Evolutionary conservation across 2,797 vertebrate species (phyloP).

Genomic region (Syngnathus acus): DNA sequence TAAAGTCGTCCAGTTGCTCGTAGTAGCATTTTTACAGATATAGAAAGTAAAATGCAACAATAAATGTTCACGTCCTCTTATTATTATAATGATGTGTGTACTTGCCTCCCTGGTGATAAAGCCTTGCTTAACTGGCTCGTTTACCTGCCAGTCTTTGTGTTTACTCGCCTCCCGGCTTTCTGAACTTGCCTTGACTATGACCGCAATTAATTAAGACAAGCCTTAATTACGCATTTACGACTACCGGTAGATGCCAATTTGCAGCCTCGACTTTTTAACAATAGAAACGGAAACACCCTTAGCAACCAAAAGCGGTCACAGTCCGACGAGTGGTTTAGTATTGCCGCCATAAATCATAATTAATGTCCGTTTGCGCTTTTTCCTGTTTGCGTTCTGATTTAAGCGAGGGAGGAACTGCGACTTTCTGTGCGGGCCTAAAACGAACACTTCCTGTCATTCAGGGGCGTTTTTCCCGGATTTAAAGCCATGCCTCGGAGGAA

Average conservation of each 20-base stretch:
- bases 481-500: constrained; percentile 74
- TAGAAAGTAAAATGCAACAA: too few relatives aligned
- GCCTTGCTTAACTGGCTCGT: too few relatives aligned
- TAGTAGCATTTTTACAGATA: too few relatives aligned
- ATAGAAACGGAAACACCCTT: constrained; percentile 12
- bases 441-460: constrained; percentile 97
- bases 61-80: too few relatives aligned
- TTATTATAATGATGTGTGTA: too few relatives aligned
- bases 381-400: constrained; percentile 61
- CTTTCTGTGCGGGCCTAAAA: constrained; percentile 69
- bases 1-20: too few relatives aligned
- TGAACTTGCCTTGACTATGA: too few relatives aligned
- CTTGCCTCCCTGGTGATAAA: too few relatives aligned
- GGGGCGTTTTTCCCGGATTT: constrained; percentile 81
- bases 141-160: too few relatives aligned
- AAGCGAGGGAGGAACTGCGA: constrained; percentile 43
- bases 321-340: background rate
- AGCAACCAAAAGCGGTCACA: constrained; percentile 10
- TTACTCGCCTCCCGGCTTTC: too few relatives aligned
- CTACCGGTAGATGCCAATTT: constrained; percentile 16
- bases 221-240: constrained; percentile 1
- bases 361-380: constrained; percentile 22
- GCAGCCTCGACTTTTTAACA: constrained; percentile 15
- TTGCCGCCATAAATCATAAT: background rate
- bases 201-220: background rate